Evolutionary conservation across 1,140 invertebrate genomes (phyloP), one percentile per base, ranked within the genome.

Genomic region (Dendroctonus valens): DNA sequence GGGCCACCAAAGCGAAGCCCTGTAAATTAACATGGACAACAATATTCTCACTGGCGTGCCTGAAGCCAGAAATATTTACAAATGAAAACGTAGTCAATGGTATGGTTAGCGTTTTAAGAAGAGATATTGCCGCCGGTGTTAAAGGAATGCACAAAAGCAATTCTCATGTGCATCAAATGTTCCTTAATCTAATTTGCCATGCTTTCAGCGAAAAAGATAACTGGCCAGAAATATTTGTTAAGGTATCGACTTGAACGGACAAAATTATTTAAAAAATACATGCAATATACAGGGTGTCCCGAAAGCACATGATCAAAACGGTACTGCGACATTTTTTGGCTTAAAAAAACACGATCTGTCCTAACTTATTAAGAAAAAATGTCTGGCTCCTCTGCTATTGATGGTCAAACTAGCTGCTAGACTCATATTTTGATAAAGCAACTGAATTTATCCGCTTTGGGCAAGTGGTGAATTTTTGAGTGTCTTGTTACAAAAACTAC

Each of bases 101-200:
- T 4, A 81, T 97, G 5, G 87, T 92, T 59, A 92, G 90, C 26
- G 80, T 95, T n/a, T 78, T 97, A 50, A 89, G 91, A 72, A 81
- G 91, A 49, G 93, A 96, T 71, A 79, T 83, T 78, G 87, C 81
- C 77, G 85, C 88, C 62, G 80, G 88, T 11, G 77, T 85, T 70
- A 84, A 81, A 72, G 90, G 91, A 63, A 89, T 88, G 71, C 85
- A 83, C 66, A 94, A 94, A 79, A 77, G 73, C n/a, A 95, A 93
- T 79, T 84, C 88, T 3, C 79, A 91, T 40, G 86, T 92, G n/a
- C 88, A 92, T 67, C 88, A 96, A 9, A 77, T 97, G 8, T 90
- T 91, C 41, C 90, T 92, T 59, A 96, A 94, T 81, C 82, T 97
- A 67, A 80, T 98, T 12, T 86, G 91, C 77, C 83, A 87, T 67